Conservation (phyloP, 1,140 invertebrate species). For the Olivierus martensii region DNA sequence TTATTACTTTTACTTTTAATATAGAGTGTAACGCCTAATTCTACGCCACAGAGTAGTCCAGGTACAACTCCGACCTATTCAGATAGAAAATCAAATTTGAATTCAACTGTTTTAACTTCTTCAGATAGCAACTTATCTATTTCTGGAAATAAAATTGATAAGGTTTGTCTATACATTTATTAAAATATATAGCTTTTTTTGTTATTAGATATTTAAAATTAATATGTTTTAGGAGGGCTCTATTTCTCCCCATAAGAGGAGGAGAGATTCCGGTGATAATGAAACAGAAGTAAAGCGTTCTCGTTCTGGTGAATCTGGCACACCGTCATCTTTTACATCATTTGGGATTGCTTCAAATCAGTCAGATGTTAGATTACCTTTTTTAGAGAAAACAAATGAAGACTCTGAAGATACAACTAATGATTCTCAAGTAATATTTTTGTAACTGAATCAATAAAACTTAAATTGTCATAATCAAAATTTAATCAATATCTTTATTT, state of each 20-base stretch:
- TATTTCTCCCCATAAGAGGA: background rate
- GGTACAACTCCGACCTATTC: background rate
- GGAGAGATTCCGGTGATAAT: background rate
- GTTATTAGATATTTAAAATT: too few relatives aligned
- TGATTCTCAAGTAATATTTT: background rate
- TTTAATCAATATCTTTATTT: too few relatives aligned
- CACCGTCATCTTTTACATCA: background rate
- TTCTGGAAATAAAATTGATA: too few relatives aligned
- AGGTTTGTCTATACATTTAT: too few relatives aligned
- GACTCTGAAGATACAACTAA: slow-evolving; percentile 1
- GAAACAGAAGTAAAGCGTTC: background rate
- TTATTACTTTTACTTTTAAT: too few relatives aligned
- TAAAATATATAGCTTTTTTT: too few relatives aligned
- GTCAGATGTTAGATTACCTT: background rate
- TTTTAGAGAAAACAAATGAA: background rate
- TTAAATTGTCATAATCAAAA: too few relatives aligned
- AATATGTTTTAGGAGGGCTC: too few relatives aligned
- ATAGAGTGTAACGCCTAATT: background rate
- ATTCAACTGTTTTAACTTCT: too few relatives aligned
- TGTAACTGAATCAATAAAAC: too few relatives aligned
- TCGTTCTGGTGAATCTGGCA: background rate
- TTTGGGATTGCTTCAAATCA: background rate
- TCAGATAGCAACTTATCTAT: too few relatives aligned
- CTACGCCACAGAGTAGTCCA: background rate
- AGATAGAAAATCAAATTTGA: background rate